Conservation (phyloP, 2,797 vertebrate genomes). For the Onychomys torridus region DNA sequence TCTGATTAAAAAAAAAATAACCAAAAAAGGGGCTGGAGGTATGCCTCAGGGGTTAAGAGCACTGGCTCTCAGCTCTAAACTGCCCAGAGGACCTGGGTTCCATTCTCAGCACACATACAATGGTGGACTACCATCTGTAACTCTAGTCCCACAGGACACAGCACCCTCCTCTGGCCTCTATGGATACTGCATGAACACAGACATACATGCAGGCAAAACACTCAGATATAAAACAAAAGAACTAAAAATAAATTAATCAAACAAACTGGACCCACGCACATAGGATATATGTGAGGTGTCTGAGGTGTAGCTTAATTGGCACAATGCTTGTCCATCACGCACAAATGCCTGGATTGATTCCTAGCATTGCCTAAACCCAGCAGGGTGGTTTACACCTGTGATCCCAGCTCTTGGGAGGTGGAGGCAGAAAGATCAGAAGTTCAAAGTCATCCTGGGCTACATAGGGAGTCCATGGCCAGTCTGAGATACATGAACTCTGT, state of each 20-base stretch:
- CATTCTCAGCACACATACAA: background rate
- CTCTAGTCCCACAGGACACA: background rate
- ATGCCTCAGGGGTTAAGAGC: background rate
- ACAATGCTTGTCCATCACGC: background rate
- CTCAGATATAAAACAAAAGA: background rate
- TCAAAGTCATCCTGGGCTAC: background rate
- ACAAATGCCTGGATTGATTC: background rate
- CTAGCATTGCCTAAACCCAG: background rate
- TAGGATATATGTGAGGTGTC: background rate
- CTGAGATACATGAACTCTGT: background rate
- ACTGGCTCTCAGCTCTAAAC: background rate
- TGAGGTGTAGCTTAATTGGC: background rate
- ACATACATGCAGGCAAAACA: background rate
- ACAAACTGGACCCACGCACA: background rate
- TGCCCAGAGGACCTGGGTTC: background rate
- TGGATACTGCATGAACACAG: background rate
- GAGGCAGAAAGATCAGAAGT: background rate
- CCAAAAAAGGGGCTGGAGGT: background rate
- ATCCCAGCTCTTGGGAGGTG: background rate
- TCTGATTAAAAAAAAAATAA: slow-evolving; percentile 5
- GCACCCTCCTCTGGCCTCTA: background rate
- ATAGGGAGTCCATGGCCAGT: background rate
- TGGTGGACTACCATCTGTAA: background rate
- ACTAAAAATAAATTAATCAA: background rate
- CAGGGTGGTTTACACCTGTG: background rate